Evolutionary conservation across 2,888 invertebrate species (phyloP), one percentile per base, ranked within the genome.

Genomic region (Trichopoda pennipes): DNA sequence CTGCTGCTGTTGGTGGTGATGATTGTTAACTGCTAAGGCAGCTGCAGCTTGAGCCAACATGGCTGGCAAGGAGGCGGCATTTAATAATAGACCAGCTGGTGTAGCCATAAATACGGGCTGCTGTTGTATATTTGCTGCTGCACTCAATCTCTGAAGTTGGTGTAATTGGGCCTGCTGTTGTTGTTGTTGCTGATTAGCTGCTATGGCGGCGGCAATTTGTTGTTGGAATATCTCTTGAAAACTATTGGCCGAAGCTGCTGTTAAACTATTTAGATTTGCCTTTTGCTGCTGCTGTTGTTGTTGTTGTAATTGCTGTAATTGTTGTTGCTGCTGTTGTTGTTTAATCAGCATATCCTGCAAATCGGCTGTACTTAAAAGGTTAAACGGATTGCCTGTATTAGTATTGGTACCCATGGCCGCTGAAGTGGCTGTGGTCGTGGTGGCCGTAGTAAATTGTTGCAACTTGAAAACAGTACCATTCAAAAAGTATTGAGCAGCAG

Each of bases 381-480:
- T 88, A n/a, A 88, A 89, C 0, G 89, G 89, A 85, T 88, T 89
- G 1, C 80, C 73, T 1, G 80, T 83, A 3, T 84, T 80, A n/a
- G 86, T 80, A 3, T 88, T 80, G 0, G 88, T 86, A 10, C 87
- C 87, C 17, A 89, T 86, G 1, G 89, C 88, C 2, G 89, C 89
- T 0, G 89, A 89, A 10, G 89, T 89, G 9, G 89, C 89, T 8
- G 89, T 89, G 14, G 89, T 89, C 8, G 89, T 89, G 0, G 89
- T 89, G 14, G 89, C 89, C 0, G 89, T 89, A 1, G 89, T 89
- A 56, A 89, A 90, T 79, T 89, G 89, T 35, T 90, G 91, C 73
- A 91, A 81, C 85, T 91, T 91, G 55, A 91, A 90, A 17, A 91
- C 90, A 32, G 91, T 91, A 12, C 91, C 91, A 58, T 91, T 91